phyloP scores from a whole-genome alignment of 1,140 invertebrate genomes.

The Radopholus similis region DNA sequence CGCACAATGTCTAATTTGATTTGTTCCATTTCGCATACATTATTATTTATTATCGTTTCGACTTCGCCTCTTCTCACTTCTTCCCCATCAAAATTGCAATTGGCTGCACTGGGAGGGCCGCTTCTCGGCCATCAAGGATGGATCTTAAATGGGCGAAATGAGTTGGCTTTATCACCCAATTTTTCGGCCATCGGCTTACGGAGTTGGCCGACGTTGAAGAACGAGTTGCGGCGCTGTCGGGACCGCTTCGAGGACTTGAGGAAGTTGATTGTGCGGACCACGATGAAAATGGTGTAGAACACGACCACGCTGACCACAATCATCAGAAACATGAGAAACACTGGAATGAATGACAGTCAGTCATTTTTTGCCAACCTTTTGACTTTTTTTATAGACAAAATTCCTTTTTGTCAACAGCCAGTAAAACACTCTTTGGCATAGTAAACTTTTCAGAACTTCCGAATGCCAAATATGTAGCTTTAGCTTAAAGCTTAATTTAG shows the following conservation, averaged over 20 bases:
- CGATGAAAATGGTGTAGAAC: slow-evolving; percentile 44
- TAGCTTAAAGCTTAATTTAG: too few relatives aligned
- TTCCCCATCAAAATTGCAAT: too few relatives aligned
- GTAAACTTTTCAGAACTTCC: not conserved
- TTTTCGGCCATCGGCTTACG: slow-evolving; percentile 6
- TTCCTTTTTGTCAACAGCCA: not conserved
- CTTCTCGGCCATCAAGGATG: not conserved
- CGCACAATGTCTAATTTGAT: too few relatives aligned
- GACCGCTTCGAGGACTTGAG: slow-evolving; percentile 18
- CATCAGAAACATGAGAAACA: slow-evolving; percentile 41
- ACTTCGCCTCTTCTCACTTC: too few relatives aligned
- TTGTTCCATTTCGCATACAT: too few relatives aligned
- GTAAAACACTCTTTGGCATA: not conserved
- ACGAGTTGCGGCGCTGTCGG: slow-evolving; percentile 30
- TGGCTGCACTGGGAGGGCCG: not conserved
- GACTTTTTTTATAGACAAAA: too few relatives aligned
- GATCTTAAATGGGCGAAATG: not conserved
- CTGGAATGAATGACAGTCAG: not conserved
- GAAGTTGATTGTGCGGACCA: slow-evolving; percentile 28
- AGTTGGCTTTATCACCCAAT: not conserved
- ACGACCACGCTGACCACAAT: slow-evolving; percentile 24
- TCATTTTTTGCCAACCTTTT: too few relatives aligned
- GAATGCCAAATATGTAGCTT: too few relatives aligned
- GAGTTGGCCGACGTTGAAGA: slow-evolving; percentile 33
- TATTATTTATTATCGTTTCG: too few relatives aligned